Base-by-base conservation (phyloP, 2,113 vertebrate species). In the Rutilus rutilus region DNA sequence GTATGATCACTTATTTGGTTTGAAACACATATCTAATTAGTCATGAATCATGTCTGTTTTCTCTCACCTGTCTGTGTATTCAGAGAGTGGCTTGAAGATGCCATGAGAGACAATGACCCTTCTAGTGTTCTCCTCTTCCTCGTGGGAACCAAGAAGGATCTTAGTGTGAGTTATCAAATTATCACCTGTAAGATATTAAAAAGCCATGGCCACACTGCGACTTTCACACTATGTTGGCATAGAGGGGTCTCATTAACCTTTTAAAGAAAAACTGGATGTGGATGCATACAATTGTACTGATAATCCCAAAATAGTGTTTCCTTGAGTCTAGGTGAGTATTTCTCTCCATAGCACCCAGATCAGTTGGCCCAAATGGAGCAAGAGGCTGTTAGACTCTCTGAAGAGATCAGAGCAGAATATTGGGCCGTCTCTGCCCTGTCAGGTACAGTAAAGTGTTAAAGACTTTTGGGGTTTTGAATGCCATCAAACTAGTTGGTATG, bases 61-160 rank as follows among this genome's bases (percentile, higher is more conserved):
- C 25, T 79, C n/a, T 86, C 5, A n/a, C 19, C 1, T 30, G 21
- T 79, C 39, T 88, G 27, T 50, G 10, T 60, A 5, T 82, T 77
- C 87, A 99, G 98, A 93, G 97, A 98, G 91, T 99, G 97, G 97
- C 92, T 99, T 54, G 94, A 96, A 42, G 98, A 99, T 0, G 97
- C 98, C 0, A 94, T 99, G 94, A 97, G 96, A 91, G 98, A 99
- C 90, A 99, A 99, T 0, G 97, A 99, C 86, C 97, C 97, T 0
- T 96, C 97, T 90, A 96, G 92, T 2, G 97, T 96, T 85, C 94
- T 99, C 79, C 95, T 99, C 30, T 99, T 99, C 91, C 95, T 99
- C 0, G 97, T 99, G 64, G 98, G 98, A 30, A 98, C 97, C 87
- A 99, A 99, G 94, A 99, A 98, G 88, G 98, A 99, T 88, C 92